Conservation (phyloP, 2,113 vertebrate species). For the Terrapene triunguis region DNA sequence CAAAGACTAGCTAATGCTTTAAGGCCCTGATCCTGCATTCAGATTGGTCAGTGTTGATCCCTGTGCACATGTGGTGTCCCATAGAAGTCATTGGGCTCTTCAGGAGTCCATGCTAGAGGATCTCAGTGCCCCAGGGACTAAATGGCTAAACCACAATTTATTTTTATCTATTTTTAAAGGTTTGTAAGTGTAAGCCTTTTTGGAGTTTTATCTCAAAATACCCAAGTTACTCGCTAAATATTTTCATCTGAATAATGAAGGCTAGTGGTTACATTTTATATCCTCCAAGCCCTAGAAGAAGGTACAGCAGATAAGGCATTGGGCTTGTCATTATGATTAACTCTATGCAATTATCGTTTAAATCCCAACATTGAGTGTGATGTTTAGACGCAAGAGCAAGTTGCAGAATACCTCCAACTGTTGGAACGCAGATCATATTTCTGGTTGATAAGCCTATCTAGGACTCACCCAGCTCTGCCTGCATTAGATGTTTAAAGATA, state of each 20-base stretch:
- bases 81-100: neutral
- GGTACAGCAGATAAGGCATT: neutral
- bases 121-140: neutral
- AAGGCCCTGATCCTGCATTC: neutral
- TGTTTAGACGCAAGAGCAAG: neutral
- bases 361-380: neutral
- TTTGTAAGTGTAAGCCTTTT: slow-evolving; percentile 22
- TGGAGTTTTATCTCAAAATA: slow-evolving; percentile 49
- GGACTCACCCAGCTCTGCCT: neutral
- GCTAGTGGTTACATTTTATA: slow-evolving; percentile 32
- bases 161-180: slow-evolving; percentile 59
- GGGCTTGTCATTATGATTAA: neutral
- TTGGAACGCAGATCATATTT: neutral
- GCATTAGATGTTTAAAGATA: neutral
- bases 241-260: slow-evolving; percentile 44
- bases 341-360: neutral
- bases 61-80: neutral
- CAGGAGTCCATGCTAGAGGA: neutral
- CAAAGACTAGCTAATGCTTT: slow-evolving; percentile 30
- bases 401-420: neutral
- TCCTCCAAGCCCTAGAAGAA: slow-evolving; percentile 12
- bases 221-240: slow-evolving; percentile 49
- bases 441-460: neutral
- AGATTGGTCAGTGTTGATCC: neutral
- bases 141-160: slow-evolving; percentile 37